These are phyloP conservation scores for Orius laevigatus DNA, from an alignment of 1,140 invertebrate species.

Conservation along the genomic window DNA sequence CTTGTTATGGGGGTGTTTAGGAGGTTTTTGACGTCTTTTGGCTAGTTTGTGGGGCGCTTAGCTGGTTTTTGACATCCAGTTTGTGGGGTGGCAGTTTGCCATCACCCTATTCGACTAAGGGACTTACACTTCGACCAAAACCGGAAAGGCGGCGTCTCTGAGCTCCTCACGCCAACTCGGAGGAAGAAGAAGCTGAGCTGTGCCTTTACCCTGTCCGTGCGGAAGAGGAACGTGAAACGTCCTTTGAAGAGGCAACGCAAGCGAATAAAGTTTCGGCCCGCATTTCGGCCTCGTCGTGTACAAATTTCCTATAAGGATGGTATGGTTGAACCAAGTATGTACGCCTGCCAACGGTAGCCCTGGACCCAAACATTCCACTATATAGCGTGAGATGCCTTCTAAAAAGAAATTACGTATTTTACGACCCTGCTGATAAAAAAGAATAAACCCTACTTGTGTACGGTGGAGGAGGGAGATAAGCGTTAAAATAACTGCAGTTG, in stretches of 20 bases:
- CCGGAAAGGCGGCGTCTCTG: conserved; percentile 65
- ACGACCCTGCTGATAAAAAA: neutral
- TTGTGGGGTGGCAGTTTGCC: too few relatives aligned
- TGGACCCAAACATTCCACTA: conserved; percentile 61
- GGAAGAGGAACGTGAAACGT: conserved; percentile 61
- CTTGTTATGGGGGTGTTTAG: too few relatives aligned
- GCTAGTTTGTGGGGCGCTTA: too few relatives aligned
- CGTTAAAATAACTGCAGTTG: conserved; percentile 65
- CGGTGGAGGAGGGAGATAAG: conserved; percentile 28
- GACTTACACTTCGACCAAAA: conserved; percentile 62
- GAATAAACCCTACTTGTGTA: conserved; percentile 28
- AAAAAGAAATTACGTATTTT: neutral
- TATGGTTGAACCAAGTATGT: conserved; percentile 50
- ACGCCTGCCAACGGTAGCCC: conserved; percentile 60
- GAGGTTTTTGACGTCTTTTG: too few relatives aligned
- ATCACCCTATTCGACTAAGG: neutral
- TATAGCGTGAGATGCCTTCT: conserved; percentile 37
- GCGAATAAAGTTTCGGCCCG: conserved; percentile 38
- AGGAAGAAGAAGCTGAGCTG: conserved; percentile 61
- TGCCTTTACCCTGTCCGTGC: conserved; percentile 52
- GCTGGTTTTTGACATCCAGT: too few relatives aligned
- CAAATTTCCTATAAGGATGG: conserved; percentile 43
- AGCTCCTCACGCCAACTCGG: conserved; percentile 70
- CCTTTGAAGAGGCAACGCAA: conserved; percentile 54
- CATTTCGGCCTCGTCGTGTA: conserved; percentile 55